Conservation (phyloP, 2,888 invertebrate species). For the Clepsis dumicolana region DNA sequence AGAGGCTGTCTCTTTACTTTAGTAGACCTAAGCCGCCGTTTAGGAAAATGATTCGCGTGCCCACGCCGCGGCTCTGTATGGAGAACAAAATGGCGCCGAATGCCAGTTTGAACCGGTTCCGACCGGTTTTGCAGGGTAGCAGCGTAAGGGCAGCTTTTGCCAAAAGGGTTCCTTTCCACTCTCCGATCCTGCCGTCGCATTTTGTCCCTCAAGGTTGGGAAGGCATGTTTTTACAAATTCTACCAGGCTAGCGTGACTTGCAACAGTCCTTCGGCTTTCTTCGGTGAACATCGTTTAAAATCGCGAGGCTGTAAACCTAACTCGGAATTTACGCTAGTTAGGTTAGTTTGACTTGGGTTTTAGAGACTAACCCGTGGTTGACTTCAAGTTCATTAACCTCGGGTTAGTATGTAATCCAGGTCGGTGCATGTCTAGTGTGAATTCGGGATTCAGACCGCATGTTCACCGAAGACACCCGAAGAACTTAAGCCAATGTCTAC, state of each 20-base stretch:
- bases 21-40: conserved; percentile 75
- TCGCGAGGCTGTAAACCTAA: neutral
- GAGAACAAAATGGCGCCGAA: conserved; percentile 64
- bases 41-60: conserved; percentile 68
- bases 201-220: conserved; percentile 81
- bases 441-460: too few species aligned
- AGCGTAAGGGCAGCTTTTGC: conserved; percentile 76
- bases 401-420: too few species aligned
- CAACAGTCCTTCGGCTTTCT: neutral
- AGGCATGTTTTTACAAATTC: conserved; percentile 60
- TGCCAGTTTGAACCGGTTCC: conserved; percentile 54
- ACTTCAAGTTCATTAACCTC: too few species aligned
- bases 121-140: conserved; percentile 65
- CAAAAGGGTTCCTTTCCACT: conserved; percentile 78
- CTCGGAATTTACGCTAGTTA: too few species aligned
- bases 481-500: neutral
- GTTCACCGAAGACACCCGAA: neutral
- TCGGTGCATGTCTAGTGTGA: too few species aligned
- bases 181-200: conserved; percentile 84
- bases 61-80: conserved; percentile 72
- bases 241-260: conserved; percentile 33
- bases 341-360: too few species aligned
- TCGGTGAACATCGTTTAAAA: neutral
- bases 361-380: too few species aligned
- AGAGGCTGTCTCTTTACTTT: conserved; percentile 80